These are phyloP conservation scores for Elachura formosa DNA, from an alignment of 2,113 vertebrate species.

Conservation along the genomic window DNA sequence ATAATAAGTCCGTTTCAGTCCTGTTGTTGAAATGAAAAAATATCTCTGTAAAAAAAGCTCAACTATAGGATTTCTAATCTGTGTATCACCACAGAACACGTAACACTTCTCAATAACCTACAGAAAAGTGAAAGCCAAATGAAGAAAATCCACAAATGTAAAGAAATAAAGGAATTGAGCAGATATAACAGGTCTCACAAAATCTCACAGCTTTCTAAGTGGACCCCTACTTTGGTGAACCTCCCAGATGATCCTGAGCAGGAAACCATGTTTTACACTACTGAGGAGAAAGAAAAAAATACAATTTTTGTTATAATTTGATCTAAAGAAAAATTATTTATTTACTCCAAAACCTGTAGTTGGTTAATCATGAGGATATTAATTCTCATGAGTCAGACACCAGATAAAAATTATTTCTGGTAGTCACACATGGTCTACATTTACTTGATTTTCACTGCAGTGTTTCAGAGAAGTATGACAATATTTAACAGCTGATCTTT, in stretches of 20 bases:
- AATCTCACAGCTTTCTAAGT: background rate
- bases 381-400: background rate
- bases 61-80: background rate
- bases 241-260: background rate
- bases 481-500: background rate
- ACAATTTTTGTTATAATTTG: background rate
- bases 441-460: background rate
- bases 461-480: background rate
- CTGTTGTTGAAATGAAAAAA: background rate
- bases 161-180: background rate
- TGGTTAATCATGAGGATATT: background rate
- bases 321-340: background rate
- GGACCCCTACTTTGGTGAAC: background rate
- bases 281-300: background rate
- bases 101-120: background rate
- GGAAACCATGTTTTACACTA: background rate
- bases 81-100: background rate
- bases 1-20: background rate
- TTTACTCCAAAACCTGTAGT: rapidly evolving
- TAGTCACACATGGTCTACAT: background rate
- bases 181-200: background rate
- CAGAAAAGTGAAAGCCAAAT: background rate
- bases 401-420: background rate
- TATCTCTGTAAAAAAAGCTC: background rate
- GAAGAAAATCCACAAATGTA: background rate